Conservation (phyloP, 2,797 vertebrate species). For the Chromobotia macracanthus region DNA sequence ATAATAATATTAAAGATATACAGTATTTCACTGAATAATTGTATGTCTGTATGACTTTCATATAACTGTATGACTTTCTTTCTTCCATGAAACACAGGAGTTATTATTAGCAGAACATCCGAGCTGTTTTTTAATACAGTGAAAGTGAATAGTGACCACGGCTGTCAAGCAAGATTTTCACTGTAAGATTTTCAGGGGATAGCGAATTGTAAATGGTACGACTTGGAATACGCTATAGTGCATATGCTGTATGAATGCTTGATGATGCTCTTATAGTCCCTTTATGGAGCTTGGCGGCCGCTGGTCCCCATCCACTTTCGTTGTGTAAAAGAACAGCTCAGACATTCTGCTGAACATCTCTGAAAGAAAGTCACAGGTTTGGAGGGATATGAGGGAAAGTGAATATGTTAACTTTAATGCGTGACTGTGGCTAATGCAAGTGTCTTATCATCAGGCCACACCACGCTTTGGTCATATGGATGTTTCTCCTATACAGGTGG, state of each 20-base stretch:
- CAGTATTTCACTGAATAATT: too few species aligned
- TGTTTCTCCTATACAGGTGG: constrained; percentile 46
- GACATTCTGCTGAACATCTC: background rate
- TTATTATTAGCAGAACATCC: background rate
- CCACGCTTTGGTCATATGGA: constrained; percentile 37
- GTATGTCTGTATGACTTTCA: background rate
- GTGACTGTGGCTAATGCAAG: constrained; percentile 16
- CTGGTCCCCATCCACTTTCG: background rate
- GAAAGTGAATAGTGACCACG: background rate
- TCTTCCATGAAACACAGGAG: background rate
- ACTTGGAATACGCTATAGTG: too few species aligned
- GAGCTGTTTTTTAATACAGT: background rate
- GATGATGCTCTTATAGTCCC: background rate
- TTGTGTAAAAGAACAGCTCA: background rate
- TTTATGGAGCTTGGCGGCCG: background rate
- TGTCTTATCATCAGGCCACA: constrained; percentile 40
- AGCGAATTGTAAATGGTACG: background rate
- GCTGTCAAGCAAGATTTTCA: too few species aligned
- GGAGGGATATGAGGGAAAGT: background rate
- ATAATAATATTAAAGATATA: too few species aligned
- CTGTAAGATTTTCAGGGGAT: too few species aligned
- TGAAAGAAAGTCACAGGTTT: too few species aligned
- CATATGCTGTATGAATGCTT: background rate
- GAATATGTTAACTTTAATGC: background rate
- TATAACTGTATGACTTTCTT: background rate